Evolutionary conservation across 2,797 vertebrate species (phyloP), one percentile per base, ranked within the genome.

Genomic region (Cyclopterus lumpus): DNA sequence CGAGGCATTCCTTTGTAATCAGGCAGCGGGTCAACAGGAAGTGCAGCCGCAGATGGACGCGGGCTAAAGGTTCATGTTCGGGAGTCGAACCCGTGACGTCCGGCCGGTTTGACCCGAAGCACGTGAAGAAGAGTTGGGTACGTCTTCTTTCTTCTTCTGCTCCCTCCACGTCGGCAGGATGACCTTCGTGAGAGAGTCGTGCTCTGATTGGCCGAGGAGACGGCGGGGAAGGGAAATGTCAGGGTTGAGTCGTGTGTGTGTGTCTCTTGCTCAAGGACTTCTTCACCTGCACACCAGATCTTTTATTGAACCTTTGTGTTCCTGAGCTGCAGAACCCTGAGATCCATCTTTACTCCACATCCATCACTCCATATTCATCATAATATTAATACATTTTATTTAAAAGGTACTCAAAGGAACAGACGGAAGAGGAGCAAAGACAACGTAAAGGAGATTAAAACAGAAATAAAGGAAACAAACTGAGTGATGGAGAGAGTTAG

Each of bases 141-240:
- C 0, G 1, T 42, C 22, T 28, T 7, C 22, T 51, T 6, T 26
- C 60, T 9, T 11, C 18, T 51, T 5, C 2, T 32, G 30, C 65
- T 30, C 6, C 14, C 11, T 8, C 24, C 36, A 18, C 63, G 42
- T 71, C 36, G 2, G 9, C 24, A 59, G 24, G 8, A 8, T 75
- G 58, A 82, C 81, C 86, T 84, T 71, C 81, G 57, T 63, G 75
- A 38, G 67, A 18, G 66, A 78, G 4, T 18, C 68, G 12, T 6
- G 8, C n/a, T 54, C 0, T 65, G 80, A 82, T 76, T 75, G 74
- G 57, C 77, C 57, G 59, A 44, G 24, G 46, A 74, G 70, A 77
- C 30, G 54, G 0, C 44, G 4, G 20, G 0, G 34, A 22, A 16
- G 16, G 48, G 36, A 34, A 84, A 84, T 84, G 82, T 75, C 82